These are phyloP conservation scores for Halictus rubicundus DNA, from an alignment of 1,140 invertebrate genomes.

Conservation along the genomic window DNA sequence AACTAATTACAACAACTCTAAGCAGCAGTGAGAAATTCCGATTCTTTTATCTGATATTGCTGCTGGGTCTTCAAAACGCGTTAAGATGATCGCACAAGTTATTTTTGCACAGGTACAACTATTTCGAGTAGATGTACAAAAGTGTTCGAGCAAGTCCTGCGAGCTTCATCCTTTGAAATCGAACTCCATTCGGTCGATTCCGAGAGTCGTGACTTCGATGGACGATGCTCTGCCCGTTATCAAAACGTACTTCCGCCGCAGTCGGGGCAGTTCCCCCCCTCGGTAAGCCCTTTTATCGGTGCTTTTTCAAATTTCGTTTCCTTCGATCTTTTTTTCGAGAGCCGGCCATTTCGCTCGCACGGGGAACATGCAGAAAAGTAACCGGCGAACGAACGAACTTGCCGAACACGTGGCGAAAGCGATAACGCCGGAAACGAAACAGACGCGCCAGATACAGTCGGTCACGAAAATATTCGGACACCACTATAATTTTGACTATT, in stretches of 20 bases:
- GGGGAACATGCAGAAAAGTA: neutral
- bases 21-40: no score
- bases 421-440: slow-evolving; percentile 37
- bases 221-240: slow-evolving; percentile 27
- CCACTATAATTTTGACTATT: no score
- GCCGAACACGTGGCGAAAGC: neutral
- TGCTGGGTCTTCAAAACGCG: no score
- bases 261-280: neutral
- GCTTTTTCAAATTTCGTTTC: slow-evolving; percentile 46
- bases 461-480: no score
- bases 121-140: neutral
- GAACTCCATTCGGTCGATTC: neutral
- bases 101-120: neutral
- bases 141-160: neutral
- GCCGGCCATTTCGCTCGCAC: slow-evolving; percentile 12
- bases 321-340: neutral
- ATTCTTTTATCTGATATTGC: no score
- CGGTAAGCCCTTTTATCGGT: slow-evolving; percentile 31
- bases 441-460: no score
- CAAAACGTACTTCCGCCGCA: slow-evolving; percentile 23
- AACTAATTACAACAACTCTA: no score
- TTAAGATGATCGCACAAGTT: no score
- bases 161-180: neutral
- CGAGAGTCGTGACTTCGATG: neutral
- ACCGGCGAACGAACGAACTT: neutral